Evolutionary conservation across 2,888 invertebrate genomes (phyloP).

Genomic region (Cryptosula pallasiana): DNA sequence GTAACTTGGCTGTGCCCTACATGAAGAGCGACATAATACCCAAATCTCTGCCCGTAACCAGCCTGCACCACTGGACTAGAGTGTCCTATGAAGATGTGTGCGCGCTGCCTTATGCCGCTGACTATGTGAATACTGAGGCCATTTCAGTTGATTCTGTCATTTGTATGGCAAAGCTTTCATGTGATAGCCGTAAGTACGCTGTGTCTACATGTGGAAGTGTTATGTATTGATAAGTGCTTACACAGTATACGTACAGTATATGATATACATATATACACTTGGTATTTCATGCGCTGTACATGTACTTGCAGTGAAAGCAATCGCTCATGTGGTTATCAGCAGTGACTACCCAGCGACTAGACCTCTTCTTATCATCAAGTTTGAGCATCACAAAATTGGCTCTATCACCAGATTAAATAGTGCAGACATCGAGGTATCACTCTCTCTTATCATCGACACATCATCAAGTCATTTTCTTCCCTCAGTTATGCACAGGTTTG

Average conservation of each 20-base stretch:
- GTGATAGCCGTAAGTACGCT: background rate
- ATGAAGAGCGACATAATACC: background rate
- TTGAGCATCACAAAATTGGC: background rate
- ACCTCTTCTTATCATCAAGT: background rate
- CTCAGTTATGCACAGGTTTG: too few species aligned
- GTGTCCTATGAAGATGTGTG: background rate
- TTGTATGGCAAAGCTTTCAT: background rate
- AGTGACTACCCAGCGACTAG: background rate
- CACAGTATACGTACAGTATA: too few species aligned
- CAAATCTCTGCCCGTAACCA: background rate
- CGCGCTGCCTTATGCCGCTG: background rate
- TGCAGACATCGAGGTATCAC: background rate
- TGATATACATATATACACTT: too few species aligned
- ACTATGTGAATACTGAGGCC: background rate
- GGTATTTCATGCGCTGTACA: too few species aligned
- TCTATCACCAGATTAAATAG: background rate
- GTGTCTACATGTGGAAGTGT: too few species aligned
- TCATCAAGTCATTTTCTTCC: too few species aligned
- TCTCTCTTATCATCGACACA: too few species aligned
- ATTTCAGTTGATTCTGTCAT: background rate
- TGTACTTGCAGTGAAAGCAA: background rate
- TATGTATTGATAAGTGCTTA: too few species aligned
- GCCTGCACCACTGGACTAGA: background rate
- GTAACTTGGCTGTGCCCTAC: slow-evolving; percentile 2
- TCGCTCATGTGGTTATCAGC: slow-evolving; percentile 4